Conservation (phyloP, 1,140 invertebrate genomes). For the Elymnias hypermnestra region DNA sequence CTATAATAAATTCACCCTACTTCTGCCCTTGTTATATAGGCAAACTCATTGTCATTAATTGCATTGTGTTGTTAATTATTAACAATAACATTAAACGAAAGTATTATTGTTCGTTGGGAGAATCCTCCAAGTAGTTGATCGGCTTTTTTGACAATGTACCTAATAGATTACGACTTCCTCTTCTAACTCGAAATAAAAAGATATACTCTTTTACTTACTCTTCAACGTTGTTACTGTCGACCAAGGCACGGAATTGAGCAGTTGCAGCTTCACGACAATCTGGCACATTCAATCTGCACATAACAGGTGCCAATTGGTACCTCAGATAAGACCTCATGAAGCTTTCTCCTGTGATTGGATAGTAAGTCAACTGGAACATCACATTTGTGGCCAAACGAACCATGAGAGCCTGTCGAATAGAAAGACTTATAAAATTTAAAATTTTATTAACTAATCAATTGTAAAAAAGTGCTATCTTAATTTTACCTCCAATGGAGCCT, state of each 20-base stretch:
- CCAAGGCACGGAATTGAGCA: slow-evolving; percentile 30
- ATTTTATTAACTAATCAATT: neutral
- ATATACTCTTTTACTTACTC: slow-evolving; percentile 33
- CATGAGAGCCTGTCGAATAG: no score
- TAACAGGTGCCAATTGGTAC: slow-evolving; percentile 47
- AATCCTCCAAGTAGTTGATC: no score
- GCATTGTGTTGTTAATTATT: no score
- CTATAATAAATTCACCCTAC: no score
- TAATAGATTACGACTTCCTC: no score
- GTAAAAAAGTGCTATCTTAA: neutral
- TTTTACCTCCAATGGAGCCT: slow-evolving; percentile 35
- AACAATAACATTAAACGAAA: no score
- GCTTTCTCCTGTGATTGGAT: slow-evolving; percentile 26
- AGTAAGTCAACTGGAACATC: slow-evolving; percentile 31
- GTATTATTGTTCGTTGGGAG: no score
- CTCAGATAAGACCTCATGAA: slow-evolving; percentile 58
- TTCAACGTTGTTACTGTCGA: slow-evolving; percentile 14
- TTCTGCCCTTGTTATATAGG: no score
- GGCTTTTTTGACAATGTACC: no score
- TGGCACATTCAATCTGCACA: slow-evolving; percentile 38
- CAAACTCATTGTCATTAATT: no score
- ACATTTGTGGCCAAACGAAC: no score
- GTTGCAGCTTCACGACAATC: slow-evolving; percentile 35
- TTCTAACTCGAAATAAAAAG: no score
- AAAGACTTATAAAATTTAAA: neutral